Evolutionary conservation across 2,888 invertebrate genomes (phyloP), one percentile per base, ranked within the genome.

Genomic region (Leptothorax acervorum): DNA sequence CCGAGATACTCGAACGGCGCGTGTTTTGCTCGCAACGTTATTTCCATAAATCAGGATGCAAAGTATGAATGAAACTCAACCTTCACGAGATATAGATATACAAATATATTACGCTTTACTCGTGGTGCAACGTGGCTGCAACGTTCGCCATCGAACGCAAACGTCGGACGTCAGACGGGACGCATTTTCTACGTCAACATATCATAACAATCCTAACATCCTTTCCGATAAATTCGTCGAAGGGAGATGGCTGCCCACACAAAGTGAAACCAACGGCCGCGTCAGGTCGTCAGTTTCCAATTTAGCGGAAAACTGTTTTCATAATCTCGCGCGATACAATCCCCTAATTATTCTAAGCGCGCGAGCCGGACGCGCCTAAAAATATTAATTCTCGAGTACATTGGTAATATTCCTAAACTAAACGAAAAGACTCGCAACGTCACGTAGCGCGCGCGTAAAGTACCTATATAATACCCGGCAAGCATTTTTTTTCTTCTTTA

Each of bases 11-110:
- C 28, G n/a, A 23, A 63, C n/a, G 4, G 15, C 42, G 23, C 23
- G 53, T 71, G 23, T 53, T 39, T 53, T 23, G 15, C 53, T 53
- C 15, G 71, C 35, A 35, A 71, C 35, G 15, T 12, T 23, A 53
- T 71, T 35, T 71, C 23, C 51, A 53, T 53, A 53, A 39, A 71
- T 71, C 35, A 71, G n/a, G 23, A 53, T 53, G n/a, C 70, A 23
- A 53, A 51, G 31, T 53, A 71, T 53, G 53, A 71, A 71, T 53
- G 35, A 39, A 53, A 15, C 12, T 53, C 31, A 68, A 51, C 6
- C 48, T 23, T 9, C 18, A 53, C 53, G 12, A 5, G 35, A 15
- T 70, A 11, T 51, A 35, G 23, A 23, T 23, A 23, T 23, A 23
- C 23, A 23, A 23, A 23, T 23, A 23, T 23, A 23, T 23, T 23